Conservation (phyloP, 1,140 invertebrate genomes). For the Aphidius gifuensis region DNA sequence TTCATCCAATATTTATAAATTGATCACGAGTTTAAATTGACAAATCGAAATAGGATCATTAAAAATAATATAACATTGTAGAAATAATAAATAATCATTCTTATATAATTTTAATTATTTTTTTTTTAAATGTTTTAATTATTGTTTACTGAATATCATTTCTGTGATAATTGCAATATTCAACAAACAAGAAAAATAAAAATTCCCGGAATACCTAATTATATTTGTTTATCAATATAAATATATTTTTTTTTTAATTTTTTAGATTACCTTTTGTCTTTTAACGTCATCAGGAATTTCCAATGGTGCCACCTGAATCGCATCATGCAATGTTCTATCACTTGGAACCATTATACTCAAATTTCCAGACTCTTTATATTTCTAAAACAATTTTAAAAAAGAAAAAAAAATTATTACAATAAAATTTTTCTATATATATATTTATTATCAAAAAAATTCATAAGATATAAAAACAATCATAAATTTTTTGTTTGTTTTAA, state of each 20-base stretch:
- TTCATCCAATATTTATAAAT: no score
- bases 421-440: background rate
- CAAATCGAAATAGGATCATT: no score
- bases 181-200: background rate
- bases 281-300: constrained; percentile 43
- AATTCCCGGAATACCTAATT: background rate
- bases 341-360: constrained; percentile 39
- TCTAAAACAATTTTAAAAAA: constrained; percentile 23
- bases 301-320: constrained; percentile 46
- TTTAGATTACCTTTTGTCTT: constrained; percentile 40
- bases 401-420: constrained; percentile 7
- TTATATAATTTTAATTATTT: background rate
- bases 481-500: no score
- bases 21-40: no score
- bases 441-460: no score
- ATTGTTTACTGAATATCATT: constrained; percentile 8
- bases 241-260: no score
- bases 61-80: background rate
- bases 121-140: background rate
- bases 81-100: background rate
- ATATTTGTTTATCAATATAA: no score
- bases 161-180: background rate
- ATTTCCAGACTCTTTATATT: constrained; percentile 20
- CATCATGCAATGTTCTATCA: constrained; percentile 43
- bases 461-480: no score